Conservation (phyloP, 2,113 vertebrate species). For the Antechinus stuartii region DNA sequence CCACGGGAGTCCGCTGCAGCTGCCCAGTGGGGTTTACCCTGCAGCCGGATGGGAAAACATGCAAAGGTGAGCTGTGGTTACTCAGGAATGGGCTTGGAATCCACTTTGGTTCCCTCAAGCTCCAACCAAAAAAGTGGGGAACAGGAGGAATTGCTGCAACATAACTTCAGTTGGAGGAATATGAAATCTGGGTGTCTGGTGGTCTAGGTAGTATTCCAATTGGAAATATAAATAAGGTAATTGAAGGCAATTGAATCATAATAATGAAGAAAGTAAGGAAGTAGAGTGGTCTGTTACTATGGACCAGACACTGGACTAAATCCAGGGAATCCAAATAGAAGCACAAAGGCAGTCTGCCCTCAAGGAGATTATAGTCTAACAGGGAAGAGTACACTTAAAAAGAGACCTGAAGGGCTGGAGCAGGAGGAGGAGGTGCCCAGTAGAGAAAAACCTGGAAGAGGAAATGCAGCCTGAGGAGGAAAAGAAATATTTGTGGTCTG, state of each 20-base stretch:
- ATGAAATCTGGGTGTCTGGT: not conserved
- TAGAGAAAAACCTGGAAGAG: not conserved
- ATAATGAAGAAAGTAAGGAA: not conserved
- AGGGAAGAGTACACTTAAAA: not conserved
- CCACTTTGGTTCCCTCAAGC: slow-evolving; percentile 75
- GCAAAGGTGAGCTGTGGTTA: slow-evolving; percentile 92
- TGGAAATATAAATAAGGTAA: not conserved
- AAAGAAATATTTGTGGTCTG: not conserved
- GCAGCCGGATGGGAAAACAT: slow-evolving; percentile 97
- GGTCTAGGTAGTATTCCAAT: not conserved
- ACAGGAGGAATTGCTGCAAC: not conserved
- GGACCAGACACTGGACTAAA: not conserved
- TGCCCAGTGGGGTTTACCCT: slow-evolving; percentile 97
- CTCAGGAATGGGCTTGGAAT: slow-evolving; percentile 79
- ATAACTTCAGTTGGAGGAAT: slow-evolving; percentile 44
- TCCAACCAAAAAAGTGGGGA: not conserved
- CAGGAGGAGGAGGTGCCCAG: too few species aligned
- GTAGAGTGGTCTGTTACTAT: not conserved
- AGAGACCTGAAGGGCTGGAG: not conserved
- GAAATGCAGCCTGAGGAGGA: not conserved
- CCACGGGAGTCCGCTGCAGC: slow-evolving; percentile 97
- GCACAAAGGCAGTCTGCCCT: not conserved
- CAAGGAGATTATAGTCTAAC: not conserved
- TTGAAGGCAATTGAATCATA: not conserved
- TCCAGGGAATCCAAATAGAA: not conserved